Base-by-base conservation (phyloP, 2,888 invertebrate genomes). In the Noctua comes region DNA sequence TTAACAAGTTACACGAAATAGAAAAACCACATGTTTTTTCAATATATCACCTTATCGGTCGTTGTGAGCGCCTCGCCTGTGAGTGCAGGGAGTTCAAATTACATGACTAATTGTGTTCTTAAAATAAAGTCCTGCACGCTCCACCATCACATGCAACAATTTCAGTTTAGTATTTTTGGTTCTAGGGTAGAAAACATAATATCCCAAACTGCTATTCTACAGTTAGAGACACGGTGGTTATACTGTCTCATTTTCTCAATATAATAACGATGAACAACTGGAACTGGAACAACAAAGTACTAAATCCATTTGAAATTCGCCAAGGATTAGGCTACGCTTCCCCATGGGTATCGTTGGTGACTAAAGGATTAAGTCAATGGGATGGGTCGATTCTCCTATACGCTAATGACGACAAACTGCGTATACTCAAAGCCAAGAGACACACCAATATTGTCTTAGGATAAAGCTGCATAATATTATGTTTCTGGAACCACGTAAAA, bases 381-480 rank as follows among this genome's bases (percentile, higher is more conserved):
- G 77, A 36, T 57, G 43, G 83, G 43, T 59, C 43, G 43, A 83
- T 79, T 77, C 36, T 43, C 21, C 59, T 59, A 77, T 77, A 36
- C 59, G 36, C 36, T 79, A 68, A 77, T 80, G 16, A 62, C n/a
- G 57, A 62, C 79, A 77, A 77, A 79, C 66, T 77, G 59, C 43
- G 83, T 46, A 59, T 24, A 59, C 36, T 16, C 31, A 64, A 64
- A 51, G 31, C 31, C 21, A 27, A 27, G 40, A 24, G 13, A 65
- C 51, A 65, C 64, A n/a, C n/a, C 57, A 66, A 66, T 82, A 59
- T 76, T 66, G 48, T 65, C 57, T 54, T 82, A 73, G 31, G 62
- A 73, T 73, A 62, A 51, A 73, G n/a, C 62, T 51, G 43, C 21
- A 78, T 43, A 72, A 59, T 72, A 21, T 70, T 79, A 79, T 46